phyloP scores from a whole-genome alignment of 2,888 invertebrate species.

The Metellina segmentata region DNA sequence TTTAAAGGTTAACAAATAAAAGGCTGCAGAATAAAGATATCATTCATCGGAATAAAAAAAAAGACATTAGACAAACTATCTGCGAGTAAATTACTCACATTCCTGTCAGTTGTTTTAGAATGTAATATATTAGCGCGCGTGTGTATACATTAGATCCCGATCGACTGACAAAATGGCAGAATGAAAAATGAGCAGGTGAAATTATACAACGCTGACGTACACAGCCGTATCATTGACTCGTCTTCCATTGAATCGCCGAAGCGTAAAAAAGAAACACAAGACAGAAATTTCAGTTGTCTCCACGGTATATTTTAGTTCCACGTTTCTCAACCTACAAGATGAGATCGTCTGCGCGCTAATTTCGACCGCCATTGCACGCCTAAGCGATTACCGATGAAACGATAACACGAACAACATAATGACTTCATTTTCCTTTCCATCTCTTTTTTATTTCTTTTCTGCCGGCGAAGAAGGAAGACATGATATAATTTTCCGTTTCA shows the following conservation, averaged over 20 bases:
- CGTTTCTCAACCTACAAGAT: constrained; percentile 6
- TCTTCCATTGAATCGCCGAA: background rate
- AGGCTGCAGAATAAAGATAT: background rate
- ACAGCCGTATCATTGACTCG: constrained; percentile 19
- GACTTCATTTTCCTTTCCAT: constrained; percentile 68
- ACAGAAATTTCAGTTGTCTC: constrained; percentile 20
- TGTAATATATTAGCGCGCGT: background rate
- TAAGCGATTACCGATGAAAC: constrained; percentile 70
- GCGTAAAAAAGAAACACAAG: background rate
- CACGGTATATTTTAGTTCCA: constrained; percentile 1
- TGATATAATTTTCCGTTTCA: constrained; percentile 62
- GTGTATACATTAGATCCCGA: background rate
- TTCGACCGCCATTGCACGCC: constrained; percentile 66
- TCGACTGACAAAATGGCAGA: background rate
- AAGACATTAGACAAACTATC: background rate
- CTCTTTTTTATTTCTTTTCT: constrained; percentile 5
- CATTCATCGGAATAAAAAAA: background rate
- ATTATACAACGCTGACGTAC: background rate
- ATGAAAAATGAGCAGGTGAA: background rate
- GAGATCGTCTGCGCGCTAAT: constrained; percentile 31
- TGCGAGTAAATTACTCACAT: background rate
- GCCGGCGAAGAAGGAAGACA: constrained; percentile 16
- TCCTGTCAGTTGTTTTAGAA: background rate
- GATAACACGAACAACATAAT: constrained; percentile 75
- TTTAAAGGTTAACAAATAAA: background rate